These are phyloP conservation scores for Oedothorax gibbosus DNA, from an alignment of 1,140 invertebrate species.

Conservation along the genomic window DNA sequence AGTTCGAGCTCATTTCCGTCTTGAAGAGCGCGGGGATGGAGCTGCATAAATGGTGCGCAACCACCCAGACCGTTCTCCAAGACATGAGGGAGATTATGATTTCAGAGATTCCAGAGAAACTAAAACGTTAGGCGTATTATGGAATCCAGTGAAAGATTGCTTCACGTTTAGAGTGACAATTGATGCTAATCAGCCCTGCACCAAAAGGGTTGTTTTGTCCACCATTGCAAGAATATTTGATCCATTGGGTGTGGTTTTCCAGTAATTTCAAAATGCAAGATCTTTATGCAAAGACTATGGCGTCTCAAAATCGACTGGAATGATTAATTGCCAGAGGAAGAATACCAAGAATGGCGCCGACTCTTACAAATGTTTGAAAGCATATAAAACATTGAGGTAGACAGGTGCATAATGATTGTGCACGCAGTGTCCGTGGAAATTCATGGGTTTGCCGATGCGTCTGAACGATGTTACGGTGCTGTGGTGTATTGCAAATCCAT, in stretches of 20 bases:
- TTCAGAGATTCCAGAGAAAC: neutral
- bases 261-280: neutral
- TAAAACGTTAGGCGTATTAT: neutral
- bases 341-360: neutral
- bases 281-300: constrained; percentile 4
- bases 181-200: neutral
- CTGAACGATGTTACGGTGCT: no score
- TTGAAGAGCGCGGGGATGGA: neutral
- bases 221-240: constrained; percentile 12
- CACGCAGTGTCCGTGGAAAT: neutral
- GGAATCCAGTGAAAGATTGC: neutral
- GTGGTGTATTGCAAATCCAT: no score
- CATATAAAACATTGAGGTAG: neutral
- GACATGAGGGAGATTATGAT: neutral
- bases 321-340: neutral
- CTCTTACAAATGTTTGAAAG: neutral
- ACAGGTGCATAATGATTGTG: neutral
- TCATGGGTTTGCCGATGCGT: no score
- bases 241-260: constrained; percentile 1
- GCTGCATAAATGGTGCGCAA: neutral
- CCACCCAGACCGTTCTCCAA: neutral
- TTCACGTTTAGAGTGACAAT: neutral
- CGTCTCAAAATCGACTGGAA: neutral
- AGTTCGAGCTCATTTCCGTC: neutral
- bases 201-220: neutral